phyloP scores from a whole-genome alignment of 2,797 vertebrate species.

The Urophycis tenuis region DNA sequence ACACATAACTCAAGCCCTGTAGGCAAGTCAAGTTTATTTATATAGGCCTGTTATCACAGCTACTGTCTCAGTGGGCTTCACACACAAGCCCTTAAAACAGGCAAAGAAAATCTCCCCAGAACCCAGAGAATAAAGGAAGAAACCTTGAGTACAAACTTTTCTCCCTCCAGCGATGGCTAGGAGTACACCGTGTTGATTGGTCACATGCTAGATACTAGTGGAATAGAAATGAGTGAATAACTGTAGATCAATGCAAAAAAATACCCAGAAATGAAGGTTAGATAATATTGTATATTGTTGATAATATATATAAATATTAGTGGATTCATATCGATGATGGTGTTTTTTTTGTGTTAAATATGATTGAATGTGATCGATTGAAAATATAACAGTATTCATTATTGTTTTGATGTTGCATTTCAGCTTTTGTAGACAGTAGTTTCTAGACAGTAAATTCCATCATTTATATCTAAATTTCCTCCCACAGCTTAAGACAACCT shows the following conservation, averaged over 20 bases:
- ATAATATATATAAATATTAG: no score
- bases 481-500: not conserved
- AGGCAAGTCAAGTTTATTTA: not conserved
- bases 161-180: not conserved
- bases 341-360: no score
- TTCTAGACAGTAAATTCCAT: no score
- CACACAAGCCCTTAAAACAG: not conserved
- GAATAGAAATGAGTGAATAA: not conserved
- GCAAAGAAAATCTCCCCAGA: not conserved
- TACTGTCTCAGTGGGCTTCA: not conserved
- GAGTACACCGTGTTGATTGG: not conserved
- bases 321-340: no score
- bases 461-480: not conserved
- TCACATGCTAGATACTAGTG: not conserved
- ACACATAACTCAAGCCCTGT: not conserved
- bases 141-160: not conserved
- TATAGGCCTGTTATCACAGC: not conserved
- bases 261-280: no score
- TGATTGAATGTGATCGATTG: no score
- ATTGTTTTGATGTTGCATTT: no score
- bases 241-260: not conserved
- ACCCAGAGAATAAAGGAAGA: not conserved
- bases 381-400: no score
- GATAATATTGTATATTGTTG: no score
- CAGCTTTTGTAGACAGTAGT: no score